Base-by-base conservation (phyloP, 2,797 vertebrate genomes). In the Eremophila alpestris region DNA sequence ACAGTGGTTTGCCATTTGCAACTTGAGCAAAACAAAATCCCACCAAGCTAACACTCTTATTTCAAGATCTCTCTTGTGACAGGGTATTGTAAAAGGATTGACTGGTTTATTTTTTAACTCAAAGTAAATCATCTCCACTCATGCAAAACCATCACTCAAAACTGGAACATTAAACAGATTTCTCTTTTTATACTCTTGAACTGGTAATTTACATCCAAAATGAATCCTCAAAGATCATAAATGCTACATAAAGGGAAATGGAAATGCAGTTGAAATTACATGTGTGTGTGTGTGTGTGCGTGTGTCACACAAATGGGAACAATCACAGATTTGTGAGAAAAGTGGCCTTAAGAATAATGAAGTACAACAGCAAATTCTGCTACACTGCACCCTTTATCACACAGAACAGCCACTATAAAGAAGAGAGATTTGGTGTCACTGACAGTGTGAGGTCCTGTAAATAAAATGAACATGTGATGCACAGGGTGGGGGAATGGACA, bases 131-230 rank as follows among this genome's bases (percentile, higher is more conserved):
- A 90, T 64, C 69, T 54, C 41, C 87, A 82, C 74, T 92, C 69
- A 58, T 55, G 55, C 40, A 83, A 93, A 93, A 24, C 64, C 29
- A 5, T 77, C 94, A 94, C 34, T 88, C 79, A 82, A 8, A 56
- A 65, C n/a, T 23, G 34, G 27, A 88, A 60, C 45, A 79, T 75
- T 60, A 88, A 87, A 80, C 13, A 85, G 48, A 34, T 48, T 86
- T 76, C 86, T 86, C 49, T 82, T 87, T 88, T 90, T 75, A 84
- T 69, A 48, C 32, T 88, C 71, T 12, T 90, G 73, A 93, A 92
- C 40, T 71, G 73, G 69, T 83, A 54, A 92, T 81, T 94, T 95
- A 87, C 52, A 87, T 73, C 77, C 85, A 79, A 90, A 95, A 90
- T 46, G 40, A 67, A 75, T 54, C 40, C 48, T 82, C 54, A 74